Base-by-base conservation (phyloP, 2,113 vertebrate genomes). In the Microtus pennsylvanicus region DNA sequence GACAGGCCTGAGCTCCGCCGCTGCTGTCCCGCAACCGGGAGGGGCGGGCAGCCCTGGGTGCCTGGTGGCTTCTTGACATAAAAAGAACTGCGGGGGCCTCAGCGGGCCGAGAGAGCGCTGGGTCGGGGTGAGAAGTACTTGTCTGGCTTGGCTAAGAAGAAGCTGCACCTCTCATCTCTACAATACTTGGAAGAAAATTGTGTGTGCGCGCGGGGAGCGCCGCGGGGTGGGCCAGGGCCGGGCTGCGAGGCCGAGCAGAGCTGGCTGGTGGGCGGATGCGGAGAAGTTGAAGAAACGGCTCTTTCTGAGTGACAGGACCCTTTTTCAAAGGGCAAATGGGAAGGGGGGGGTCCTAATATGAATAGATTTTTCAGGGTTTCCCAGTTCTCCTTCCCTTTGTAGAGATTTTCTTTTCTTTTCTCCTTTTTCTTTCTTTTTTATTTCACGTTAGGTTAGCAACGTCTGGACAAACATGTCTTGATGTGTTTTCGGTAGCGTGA, bases 241-340 rank as follows among this genome's bases (percentile, higher is more conserved):
- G 92, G 94, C 88, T 45, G 96, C 74, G 75, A 78, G 91, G 95
- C 87, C 30, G 80, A 87, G 96, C 81, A 80, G 38, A 93, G 92
- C 87, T 86, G 86, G 92, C 94, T 83, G 42, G 47, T 11, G 98
- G 77, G 52, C 94, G 77, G 94, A 80, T 92, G 94, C 89, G 87
- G 93, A 94, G 95, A 96, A 95, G 98, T 91, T 94, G 97, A 97
- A 98, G 97, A 97, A 98, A 98, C 85, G 94, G 98, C 98, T 98
- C 98, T 98, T 97, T 97, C 98, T 99, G 99, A 99, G 98, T 98
- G 99, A 99, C 99, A 99, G 98, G 98, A 98, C 97, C 98, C 93
- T 98, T 98, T 98, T 98, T 98, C 98, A 99, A 99, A 99, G 98
- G 98, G 98, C 97, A 98, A 88, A 97, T 97, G 1, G 50, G 24